Conservation (phyloP, 2,888 invertebrate genomes). For the Deilephila porcellus region DNA sequence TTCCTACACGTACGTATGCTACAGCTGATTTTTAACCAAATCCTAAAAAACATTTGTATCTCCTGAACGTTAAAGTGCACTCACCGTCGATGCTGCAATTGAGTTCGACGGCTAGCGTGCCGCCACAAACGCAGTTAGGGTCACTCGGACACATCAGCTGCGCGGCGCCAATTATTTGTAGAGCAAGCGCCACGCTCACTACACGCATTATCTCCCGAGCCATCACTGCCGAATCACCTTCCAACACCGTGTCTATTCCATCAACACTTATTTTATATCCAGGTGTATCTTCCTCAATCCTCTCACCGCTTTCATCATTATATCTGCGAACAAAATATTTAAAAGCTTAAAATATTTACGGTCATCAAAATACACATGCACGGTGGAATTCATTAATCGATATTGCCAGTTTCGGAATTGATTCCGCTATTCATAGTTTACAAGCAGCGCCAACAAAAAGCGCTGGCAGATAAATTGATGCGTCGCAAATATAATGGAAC, state of each 20-base stretch:
- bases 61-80: conserved; percentile 60
- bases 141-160: conserved; percentile 73
- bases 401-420: conserved; percentile 54
- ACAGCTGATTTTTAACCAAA: conserved; percentile 26
- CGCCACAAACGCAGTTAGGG: conserved; percentile 81
- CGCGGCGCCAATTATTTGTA: conserved; percentile 73
- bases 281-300: conserved; percentile 40
- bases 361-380: conserved; percentile 37
- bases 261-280: conserved; percentile 37
- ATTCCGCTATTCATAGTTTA: conserved; percentile 68
- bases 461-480: conserved; percentile 64
- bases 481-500: conserved; percentile 65
- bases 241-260: conserved; percentile 49
- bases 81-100: conserved; percentile 81
- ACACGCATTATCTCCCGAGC: conserved; percentile 64
- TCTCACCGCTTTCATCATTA: conserved; percentile 45
- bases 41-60: conserved; percentile 48
- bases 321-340: conserved; percentile 56
- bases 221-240: conserved; percentile 57
- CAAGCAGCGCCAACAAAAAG: conserved; percentile 65
- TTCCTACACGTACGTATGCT: neutral
- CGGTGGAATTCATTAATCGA: conserved; percentile 50
- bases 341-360: conserved; percentile 40
- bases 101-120: conserved; percentile 76
- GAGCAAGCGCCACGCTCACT: conserved; percentile 64